Base-by-base conservation (phyloP, 2,797 vertebrate species). In the Petrocephalus sullivani region DNA sequence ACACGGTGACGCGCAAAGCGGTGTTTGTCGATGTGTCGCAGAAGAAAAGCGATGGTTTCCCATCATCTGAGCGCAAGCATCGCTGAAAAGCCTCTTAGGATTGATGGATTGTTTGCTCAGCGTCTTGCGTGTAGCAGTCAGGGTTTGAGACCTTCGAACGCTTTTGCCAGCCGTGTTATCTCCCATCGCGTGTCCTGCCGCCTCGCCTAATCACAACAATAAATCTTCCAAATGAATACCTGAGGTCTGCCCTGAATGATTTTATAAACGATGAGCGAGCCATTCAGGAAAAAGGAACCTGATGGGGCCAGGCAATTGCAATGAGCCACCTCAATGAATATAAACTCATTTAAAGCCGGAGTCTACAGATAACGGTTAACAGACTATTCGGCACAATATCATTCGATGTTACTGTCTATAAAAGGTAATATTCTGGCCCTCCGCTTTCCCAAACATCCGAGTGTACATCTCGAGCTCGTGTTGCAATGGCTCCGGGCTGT, bases 121-220 rank as follows among this genome's bases (percentile, higher is more conserved):
- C 8, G 37, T 78, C 71, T 46, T 49, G 12, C 78, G 37, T 5
- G 58, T 85, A 51, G 82, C 9, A 54, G 33, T 83, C 58, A 8
- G 58, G 64, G 49, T 58, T 41, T 46, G 64, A 85, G 60, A 71
- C 60, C 58, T 60, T 75, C 86, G 51, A 84, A 88, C 87, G 87
- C 89, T 89, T 91, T 90, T 88, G 92, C 91, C 91, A 90, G 88
- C 57, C 85, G 83, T 87, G 89, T 92, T 90, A 91, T 91, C 89
- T 91, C 90, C 90, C 89, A 87, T 86, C 75, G 85, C 89, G 91
- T 91, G 91, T 90, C 90, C 46, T 90, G 67, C 89, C 85, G 91
- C 92, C 91, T 91, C 87, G 82, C 89, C 89, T 85, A 7, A 37
- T 90, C 88, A 90, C 86, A 86, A 88, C 87, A 86, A 90, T 91